Base-by-base conservation (phyloP, 1,140 invertebrate species). In the Platorchestia sp. region DNA sequence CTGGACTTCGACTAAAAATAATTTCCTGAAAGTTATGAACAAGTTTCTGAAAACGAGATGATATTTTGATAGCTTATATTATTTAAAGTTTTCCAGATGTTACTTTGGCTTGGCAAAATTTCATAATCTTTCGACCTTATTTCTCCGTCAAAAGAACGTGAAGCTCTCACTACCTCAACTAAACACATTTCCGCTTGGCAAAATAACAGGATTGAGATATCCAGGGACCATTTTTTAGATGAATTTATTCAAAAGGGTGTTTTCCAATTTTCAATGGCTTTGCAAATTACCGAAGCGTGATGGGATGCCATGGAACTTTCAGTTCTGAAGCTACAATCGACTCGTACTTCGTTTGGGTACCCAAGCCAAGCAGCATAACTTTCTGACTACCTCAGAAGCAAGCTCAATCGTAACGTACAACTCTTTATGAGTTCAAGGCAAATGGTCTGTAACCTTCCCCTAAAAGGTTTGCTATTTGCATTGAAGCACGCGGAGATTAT, bases 381-480 rank as follows among this genome's bases (percentile, higher is more conserved):
- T 45, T 42, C 36, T 42, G 91, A 93, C 91, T 93, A 93, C 91
- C 91, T 93, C 91, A 93, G 91, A 45, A 44, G 91, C 91, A 93
- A 44, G 43, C 91, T 45, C 91, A 93, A 45, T 93, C 91, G 91
- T 93, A 93, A 45, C 91, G 14, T 93, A 40, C 91, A 36, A 44
- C 43, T 93, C 91, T 93, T 93, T 93, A 93, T 93, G 91, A 93
- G 91, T 93, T 93, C 22, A 93, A 45, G 47, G 44, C 91, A 47
- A 93, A 93, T 93, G 91, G 91, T 41, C 91, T 93, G 91, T 93
- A 93, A 93, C 91, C 45, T 40, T 45, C 44, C 91, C 40, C 41
- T 93, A 93, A 93, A 93, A 93, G 91, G 43, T 47, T 93, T 45
- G 43, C 91, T 93, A 93, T 93, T 93, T 93, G 91, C 91, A 93